Evolutionary conservation across 2,113 vertebrate species (phyloP), one percentile per base, ranked within the genome.

Genomic region (Ptyas mucosa): DNA sequence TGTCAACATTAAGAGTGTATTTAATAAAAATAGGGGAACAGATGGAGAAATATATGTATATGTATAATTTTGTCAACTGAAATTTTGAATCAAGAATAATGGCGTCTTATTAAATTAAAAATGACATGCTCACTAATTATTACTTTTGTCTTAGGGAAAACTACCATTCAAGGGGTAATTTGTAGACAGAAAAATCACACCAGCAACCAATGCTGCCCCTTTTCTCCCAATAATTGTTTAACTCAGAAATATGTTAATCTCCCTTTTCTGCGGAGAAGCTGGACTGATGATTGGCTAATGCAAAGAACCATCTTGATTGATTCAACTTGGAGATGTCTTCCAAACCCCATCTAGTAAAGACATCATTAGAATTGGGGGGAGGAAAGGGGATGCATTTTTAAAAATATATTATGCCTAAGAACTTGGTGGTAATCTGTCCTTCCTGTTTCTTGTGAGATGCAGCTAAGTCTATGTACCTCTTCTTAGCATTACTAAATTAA

Each of bases 151-250:
- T 24, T 89, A 85, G 5, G 4, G 87, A 86, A 92, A 92, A 91
- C 92, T 75, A 34, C n/a, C 92, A 91, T 95, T 93, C 96, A 96
- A 64, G 2, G 8, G 26, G 24, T 39, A 95, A 94, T 94, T 93
- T 89, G 93, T 91, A 90, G 81, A 93, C 93, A 93, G 92, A 61
- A 90, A 95, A 89, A 69, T 11, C 92, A 95, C 39, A 39, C 34
- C 91, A n/a, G 92, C 75, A 81, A 43, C 34, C 8, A 89, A 91
- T 90, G 58, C 87, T 57, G 87, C 94, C 91, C 89, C 5, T 11
- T 94, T 39, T 3, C 75, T 2, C 9, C 5, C 64, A 52, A 57
- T 34, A 94, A 87, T 95, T 93, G 24, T 94, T 49, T 94, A 86
- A 49, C 23, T 81, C 57, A 88, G 88, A 90, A 85, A n/a, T n/a